phyloP scores from a whole-genome alignment of 2,113 vertebrate genomes.

The Raja brachyura region DNA sequence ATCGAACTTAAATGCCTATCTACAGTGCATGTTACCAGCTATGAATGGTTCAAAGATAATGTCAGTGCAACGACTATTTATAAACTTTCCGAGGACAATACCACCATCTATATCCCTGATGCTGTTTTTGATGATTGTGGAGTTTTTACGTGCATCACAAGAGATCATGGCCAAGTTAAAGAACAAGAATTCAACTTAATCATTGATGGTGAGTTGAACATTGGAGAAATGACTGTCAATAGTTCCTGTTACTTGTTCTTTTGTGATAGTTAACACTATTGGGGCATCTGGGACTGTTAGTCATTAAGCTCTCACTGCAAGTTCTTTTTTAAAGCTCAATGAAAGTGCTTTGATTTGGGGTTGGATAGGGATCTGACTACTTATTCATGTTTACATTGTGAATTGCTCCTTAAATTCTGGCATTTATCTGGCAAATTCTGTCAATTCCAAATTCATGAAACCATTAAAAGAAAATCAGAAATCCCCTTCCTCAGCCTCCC shows the following conservation, averaged over 20 bases:
- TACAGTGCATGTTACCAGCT: neutral
- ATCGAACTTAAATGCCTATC: constrained; percentile 16
- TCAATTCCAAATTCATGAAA: too few species aligned
- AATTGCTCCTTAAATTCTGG: too few species aligned
- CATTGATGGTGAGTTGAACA: neutral
- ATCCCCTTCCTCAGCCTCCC: too few species aligned
- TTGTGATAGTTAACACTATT: too few species aligned
- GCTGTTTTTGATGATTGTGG: constrained; percentile 12
- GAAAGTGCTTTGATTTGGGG: too few species aligned
- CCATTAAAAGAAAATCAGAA: too few species aligned
- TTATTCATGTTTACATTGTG: too few species aligned
- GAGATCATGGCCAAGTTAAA: neutral
- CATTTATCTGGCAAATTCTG: too few species aligned
- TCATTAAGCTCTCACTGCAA: too few species aligned
- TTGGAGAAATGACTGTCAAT: neutral
- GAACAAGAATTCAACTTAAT: neutral
- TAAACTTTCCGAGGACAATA: neutral
- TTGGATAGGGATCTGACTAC: too few species aligned
- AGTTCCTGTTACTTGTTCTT: neutral
- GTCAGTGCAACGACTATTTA: neutral
- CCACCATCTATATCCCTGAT: neutral
- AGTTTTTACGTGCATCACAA: neutral
- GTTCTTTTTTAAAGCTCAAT: too few species aligned
- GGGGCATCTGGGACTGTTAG: too few species aligned
- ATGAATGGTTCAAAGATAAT: neutral